Percentiles rank a stretch among this genome's conserved stretches.
phyloP scores from a whole-genome alignment of 1,140 invertebrate genomes.

The Heliconius congener region DNA sequence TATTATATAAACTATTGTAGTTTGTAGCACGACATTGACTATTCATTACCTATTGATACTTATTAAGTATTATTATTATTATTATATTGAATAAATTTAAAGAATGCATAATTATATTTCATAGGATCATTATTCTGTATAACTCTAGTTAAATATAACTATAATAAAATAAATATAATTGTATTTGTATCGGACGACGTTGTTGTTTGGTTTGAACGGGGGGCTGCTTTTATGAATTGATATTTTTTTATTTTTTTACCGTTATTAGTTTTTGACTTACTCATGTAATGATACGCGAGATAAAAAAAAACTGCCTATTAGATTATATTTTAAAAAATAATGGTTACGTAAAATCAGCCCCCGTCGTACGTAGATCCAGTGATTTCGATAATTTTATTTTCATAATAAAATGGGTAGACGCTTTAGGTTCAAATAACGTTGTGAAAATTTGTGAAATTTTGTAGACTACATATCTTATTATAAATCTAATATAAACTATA shows the following conservation, averaged over 20 bases:
- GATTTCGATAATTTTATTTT: slow-evolving; percentile 81
- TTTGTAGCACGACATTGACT: slow-evolving; percentile 79
- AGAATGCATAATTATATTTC: slow-evolving; percentile 82
- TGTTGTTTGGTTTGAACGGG: slow-evolving; percentile 71
- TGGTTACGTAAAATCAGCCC: slow-evolving; percentile 76
- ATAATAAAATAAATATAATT: slow-evolving; percentile 81
- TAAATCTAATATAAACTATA: slow-evolving; percentile 82
- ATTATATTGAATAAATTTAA: slow-evolving; percentile 81
- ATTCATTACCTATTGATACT: slow-evolving; percentile 80
- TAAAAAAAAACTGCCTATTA: slow-evolving; percentile 78
- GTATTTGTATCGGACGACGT: slow-evolving; percentile 77
- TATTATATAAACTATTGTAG: slow-evolving; percentile 76
- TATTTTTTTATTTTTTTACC: slow-evolving; percentile 82
- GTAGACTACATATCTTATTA: slow-evolving; percentile 82
- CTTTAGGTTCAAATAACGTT: slow-evolving; percentile 82
- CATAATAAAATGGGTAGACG: slow-evolving; percentile 81
- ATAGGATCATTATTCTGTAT: slow-evolving; percentile 83
- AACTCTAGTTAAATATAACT: slow-evolving; percentile 83
- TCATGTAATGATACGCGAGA: slow-evolving; percentile 75
- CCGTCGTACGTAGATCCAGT: slow-evolving; percentile 74
- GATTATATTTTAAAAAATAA: slow-evolving; percentile 82
- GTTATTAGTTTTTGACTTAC: slow-evolving; percentile 81
- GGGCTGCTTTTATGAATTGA: slow-evolving; percentile 77
- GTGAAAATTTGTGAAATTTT: slow-evolving; percentile 82
- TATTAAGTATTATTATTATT: slow-evolving; percentile 80